phyloP scores from a whole-genome alignment of 2,888 invertebrate genomes.

The Ennomos fuscantarius region DNA sequence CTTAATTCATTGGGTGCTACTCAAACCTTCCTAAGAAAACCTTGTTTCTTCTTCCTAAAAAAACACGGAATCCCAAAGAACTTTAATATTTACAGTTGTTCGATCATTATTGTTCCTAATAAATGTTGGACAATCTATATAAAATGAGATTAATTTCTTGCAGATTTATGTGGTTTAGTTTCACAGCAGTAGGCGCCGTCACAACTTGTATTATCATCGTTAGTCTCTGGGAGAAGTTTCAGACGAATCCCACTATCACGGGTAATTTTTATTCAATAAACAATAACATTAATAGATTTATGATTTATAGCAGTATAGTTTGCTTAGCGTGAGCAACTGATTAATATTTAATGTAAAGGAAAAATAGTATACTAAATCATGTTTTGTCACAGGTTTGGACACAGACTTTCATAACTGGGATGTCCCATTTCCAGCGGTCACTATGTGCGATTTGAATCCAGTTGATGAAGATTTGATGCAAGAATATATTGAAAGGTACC shows the following conservation, averaged over 20 bases:
- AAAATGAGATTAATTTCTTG: constrained; percentile 34
- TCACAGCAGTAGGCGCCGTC: constrained; percentile 88
- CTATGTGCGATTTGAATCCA: constrained; percentile 85
- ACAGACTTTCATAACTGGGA: constrained; percentile 93
- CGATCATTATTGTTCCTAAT: no score
- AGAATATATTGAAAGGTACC: constrained; percentile 73
- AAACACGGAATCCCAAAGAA: no score
- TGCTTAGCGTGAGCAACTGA: no score
- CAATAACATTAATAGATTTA: not conserved
- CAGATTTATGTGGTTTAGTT: constrained; percentile 93
- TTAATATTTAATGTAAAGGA: no score
- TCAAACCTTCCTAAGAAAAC: no score
- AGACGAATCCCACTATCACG: constrained; percentile 93
- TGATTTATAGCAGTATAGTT: no score
- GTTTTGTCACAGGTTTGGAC: constrained; percentile 84
- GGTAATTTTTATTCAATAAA: constrained; percentile 64
- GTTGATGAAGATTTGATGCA: constrained; percentile 79
- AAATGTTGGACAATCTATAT: no score
- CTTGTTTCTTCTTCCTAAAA: no score
- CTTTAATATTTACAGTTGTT: no score
- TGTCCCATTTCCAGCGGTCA: constrained; percentile 90
- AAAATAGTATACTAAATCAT: no score
- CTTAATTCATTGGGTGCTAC: no score
- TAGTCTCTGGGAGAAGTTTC: constrained; percentile 93
- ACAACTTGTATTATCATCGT: constrained; percentile 91